Conservation (phyloP, 53 echinoderm and acorn worm genomes). For the Holothuria scabra region DNA sequence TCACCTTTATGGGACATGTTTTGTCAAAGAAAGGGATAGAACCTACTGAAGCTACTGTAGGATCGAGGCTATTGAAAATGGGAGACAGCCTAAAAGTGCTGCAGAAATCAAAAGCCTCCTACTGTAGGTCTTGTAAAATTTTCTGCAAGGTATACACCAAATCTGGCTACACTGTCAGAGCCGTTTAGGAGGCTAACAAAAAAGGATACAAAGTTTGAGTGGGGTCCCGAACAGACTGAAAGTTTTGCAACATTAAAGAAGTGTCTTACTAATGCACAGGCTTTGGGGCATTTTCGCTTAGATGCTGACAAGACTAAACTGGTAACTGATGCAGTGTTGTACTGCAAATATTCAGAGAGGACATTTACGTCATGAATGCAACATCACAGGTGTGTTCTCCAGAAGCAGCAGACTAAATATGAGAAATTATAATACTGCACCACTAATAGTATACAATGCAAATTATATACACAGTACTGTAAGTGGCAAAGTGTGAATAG, state of each 20-base stretch:
- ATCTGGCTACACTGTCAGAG: conserved; percentile 63
- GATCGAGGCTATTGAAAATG: conserved; percentile 53
- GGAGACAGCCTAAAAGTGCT: conserved; percentile 48
- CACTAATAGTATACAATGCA: too few species aligned
- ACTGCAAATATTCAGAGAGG: too few species aligned
- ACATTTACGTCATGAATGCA: too few species aligned
- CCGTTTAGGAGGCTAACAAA: conserved; percentile 52
- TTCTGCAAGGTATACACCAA: conserved; percentile 70
- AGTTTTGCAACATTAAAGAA: conserved; percentile 56
- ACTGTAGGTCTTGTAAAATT: conserved; percentile 71
- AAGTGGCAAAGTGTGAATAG: too few species aligned
- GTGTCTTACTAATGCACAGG: conserved; percentile 39
- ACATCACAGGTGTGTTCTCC: too few species aligned
- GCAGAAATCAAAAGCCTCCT: conserved; percentile 70
- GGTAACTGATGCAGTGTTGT: conserved; percentile 58
- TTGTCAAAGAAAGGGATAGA: conserved; percentile 62
- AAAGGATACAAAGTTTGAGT: conserved; percentile 50
- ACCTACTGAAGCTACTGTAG: conserved; percentile 60
- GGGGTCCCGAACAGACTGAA: conserved; percentile 55
- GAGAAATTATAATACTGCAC: too few species aligned
- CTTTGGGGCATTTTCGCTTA: conserved; percentile 52
- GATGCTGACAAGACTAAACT: conserved; percentile 59
- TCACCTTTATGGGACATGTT: conserved; percentile 62
- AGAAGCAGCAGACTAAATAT: too few species aligned
- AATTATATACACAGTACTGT: too few species aligned